phyloP scores from a whole-genome alignment of 2,797 vertebrate genomes.

The Chelon auratus region DNA sequence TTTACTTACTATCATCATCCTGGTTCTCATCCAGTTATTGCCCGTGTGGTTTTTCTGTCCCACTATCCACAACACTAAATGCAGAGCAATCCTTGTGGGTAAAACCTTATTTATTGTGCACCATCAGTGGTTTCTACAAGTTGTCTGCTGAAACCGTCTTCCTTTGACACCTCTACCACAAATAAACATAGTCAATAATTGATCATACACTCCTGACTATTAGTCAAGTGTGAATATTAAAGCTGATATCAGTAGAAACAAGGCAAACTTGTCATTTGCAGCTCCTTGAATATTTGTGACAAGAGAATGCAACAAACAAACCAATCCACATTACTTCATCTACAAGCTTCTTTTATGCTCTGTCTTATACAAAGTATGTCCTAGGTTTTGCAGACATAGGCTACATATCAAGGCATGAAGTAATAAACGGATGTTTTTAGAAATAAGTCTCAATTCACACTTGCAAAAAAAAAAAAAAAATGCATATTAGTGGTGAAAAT shows the following conservation, averaged over 20 bases:
- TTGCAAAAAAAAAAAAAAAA: not conserved
- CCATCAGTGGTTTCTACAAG: too few species aligned
- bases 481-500: not conserved
- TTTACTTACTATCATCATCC: not conserved
- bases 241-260: not conserved
- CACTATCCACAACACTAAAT: not conserved
- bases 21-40: not conserved
- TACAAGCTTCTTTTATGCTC: constrained; percentile 19
- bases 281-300: constrained; percentile 25
- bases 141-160: not conserved
- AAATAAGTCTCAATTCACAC: constrained; percentile 14
- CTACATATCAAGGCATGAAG: constrained; percentile 1
- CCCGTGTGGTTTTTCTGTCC: not conserved
- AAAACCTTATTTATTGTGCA: too few species aligned
- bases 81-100: too few species aligned
- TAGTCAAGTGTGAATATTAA: constrained; percentile 2
- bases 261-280: not conserved
- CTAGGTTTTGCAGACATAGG: constrained; percentile 14
- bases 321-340: constrained; percentile 11
- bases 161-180: not conserved
- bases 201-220: not conserved
- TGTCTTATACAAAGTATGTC: constrained; percentile 2
- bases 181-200: not conserved
- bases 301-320: constrained; percentile 46
- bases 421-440: not conserved